Evolutionary conservation across 1,140 invertebrate genomes (phyloP).

Genomic region (Belonocnema kinseyi): DNA sequence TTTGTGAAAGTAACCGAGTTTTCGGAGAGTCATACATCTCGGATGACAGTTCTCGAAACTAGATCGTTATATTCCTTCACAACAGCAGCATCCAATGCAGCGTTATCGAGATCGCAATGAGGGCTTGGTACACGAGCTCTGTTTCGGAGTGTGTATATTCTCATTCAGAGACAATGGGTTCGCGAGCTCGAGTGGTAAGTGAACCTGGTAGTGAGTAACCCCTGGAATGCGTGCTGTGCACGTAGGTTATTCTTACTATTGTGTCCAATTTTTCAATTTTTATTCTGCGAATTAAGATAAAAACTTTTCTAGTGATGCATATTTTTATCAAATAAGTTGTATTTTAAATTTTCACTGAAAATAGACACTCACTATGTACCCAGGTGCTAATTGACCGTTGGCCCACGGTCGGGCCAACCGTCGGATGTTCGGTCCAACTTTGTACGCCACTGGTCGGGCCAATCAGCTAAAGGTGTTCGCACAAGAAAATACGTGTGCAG

Average conservation of each 20-base stretch:
- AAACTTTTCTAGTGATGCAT: background rate
- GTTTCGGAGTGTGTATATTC: conserved; percentile 26
- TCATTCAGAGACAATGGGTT: conserved; percentile 19
- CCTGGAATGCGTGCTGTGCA: conserved; percentile 13
- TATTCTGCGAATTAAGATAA: background rate
- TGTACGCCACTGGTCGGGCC: too few species aligned
- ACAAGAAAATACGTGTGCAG: too few species aligned
- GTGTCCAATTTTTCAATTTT: background rate
- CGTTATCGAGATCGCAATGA: conserved; percentile 25
- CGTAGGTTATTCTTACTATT: background rate
- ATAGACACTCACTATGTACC: too few species aligned
- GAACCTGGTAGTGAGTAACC: background rate
- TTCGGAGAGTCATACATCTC: conserved; percentile 27
- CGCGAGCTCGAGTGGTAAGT: conserved; percentile 16
- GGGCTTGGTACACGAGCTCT: conserved; percentile 8
- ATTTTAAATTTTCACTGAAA: too few species aligned
- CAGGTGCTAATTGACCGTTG: too few species aligned
- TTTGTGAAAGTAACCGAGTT: conserved; percentile 18
- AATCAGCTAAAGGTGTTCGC: too few species aligned
- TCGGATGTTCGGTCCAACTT: too few species aligned
- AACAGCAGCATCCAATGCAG: conserved; percentile 18
- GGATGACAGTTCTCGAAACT: conserved; percentile 23
- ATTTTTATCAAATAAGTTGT: too few species aligned
- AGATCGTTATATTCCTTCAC: conserved; percentile 28
- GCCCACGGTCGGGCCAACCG: too few species aligned